Evolutionary conservation across 2,113 vertebrate genomes (phyloP).

Genomic region (Megaptera novaeangliae): DNA sequence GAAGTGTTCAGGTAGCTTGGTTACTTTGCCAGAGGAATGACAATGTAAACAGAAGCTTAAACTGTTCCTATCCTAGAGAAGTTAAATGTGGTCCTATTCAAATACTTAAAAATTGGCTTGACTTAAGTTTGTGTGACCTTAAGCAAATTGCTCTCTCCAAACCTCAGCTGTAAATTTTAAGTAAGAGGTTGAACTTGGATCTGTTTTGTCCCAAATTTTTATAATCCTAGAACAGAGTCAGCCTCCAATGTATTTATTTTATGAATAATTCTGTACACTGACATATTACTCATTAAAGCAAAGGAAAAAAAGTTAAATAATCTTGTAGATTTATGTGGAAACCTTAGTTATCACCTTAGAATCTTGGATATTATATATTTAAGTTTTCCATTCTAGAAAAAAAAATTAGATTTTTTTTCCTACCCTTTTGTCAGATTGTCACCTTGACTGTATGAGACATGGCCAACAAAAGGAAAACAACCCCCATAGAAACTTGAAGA

Average conservation of each 20-base stretch:
- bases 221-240: neutral
- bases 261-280: neutral
- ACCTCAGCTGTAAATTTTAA: neutral
- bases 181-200: neutral
- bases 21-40: constrained; percentile 25
- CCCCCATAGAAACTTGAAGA: neutral
- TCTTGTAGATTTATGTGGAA: neutral
- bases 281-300: constrained; percentile 18
- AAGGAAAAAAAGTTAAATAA: neutral
- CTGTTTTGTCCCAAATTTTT: neutral
- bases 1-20: neutral
- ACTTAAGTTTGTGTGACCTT: neutral
- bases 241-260: neutral
- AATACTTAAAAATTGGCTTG: constrained; percentile 27
- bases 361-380: constrained; percentile 28
- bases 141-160: neutral
- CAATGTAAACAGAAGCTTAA: constrained; percentile 4
- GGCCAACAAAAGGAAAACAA: neutral
- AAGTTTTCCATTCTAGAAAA: neutral
- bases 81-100: neutral
- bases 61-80: neutral
- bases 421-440: neutral
- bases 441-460: neutral
- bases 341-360: neutral
- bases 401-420: neutral